A percentile compares a stretch with the other conserved stretches of the same genome.
These are phyloP conservation scores for Orthonyx spaldingii DNA, from an alignment of 2,113 vertebrate species.

Conservation along the genomic window DNA sequence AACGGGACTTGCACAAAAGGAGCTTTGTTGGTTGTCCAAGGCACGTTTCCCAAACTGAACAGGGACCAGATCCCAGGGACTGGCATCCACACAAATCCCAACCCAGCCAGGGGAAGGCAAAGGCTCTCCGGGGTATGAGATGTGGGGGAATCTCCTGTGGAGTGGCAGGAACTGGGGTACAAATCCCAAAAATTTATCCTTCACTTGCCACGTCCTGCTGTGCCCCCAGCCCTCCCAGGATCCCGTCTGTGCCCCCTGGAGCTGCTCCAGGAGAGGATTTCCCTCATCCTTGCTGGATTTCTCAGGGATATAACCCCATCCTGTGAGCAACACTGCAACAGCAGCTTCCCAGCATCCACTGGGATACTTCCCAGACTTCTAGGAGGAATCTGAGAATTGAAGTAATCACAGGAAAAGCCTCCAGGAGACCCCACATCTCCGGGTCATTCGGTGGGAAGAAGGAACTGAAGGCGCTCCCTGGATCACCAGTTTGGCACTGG, in stretches of 20 bases:
- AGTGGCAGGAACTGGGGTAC: fast-evolving
- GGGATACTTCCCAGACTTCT: neutral
- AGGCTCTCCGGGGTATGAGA: neutral
- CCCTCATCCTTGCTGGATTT: neutral
- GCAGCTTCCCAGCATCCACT: neutral
- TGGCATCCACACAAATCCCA: neutral
- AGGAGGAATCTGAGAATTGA: neutral
- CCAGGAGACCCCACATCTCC: neutral
- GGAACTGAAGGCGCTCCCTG: neutral
- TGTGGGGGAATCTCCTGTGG: neutral
- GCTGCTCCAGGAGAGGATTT: neutral
- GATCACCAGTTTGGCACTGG: neutral
- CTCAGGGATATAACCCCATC: neutral
- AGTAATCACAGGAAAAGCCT: neutral
- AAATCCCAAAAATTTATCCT: neutral
- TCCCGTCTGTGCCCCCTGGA: fast-evolving
- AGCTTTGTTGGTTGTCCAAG: neutral
- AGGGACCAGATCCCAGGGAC: neutral
- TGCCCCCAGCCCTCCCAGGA: neutral
- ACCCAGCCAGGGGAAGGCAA: neutral
- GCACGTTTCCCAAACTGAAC: neutral
- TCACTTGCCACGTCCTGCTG: neutral
- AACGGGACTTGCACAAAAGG: neutral
- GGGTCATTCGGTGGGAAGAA: neutral
- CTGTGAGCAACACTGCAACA: neutral